phyloP scores from a whole-genome alignment of 2,888 invertebrate species.

The Hyposoter didymator region DNA sequence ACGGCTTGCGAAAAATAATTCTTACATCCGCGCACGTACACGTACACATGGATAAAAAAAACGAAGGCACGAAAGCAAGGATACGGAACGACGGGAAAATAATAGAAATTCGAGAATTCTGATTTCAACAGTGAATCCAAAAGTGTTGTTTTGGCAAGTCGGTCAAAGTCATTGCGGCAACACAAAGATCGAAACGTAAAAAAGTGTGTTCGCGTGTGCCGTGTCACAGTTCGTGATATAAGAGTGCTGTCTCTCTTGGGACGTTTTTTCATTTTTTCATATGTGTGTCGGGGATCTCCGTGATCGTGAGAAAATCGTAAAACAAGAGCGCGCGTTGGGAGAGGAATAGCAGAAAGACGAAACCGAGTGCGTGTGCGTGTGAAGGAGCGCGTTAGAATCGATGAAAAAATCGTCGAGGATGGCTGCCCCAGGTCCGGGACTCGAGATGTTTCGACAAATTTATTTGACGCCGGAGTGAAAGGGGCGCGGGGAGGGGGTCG shows the following conservation, averaged over 20 bases:
- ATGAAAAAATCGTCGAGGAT: slow-evolving; percentile 58
- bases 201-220: slow-evolving; percentile 35
- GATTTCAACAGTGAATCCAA: slow-evolving; percentile 11
- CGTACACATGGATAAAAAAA: neutral
- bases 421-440: slow-evolving; percentile 61
- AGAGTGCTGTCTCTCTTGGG: slow-evolving; percentile 70
- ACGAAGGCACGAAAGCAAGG: neutral
- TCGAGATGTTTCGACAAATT: slow-evolving; percentile 54
- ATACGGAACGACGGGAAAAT: slow-evolving; percentile 5
- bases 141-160: slow-evolving; percentile 26
- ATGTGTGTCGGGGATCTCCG: slow-evolving; percentile 6
- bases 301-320: neutral
- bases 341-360: slow-evolving; percentile 8
- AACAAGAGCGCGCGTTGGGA: neutral
- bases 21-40: slow-evolving; percentile 1
- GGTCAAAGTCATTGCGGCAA: slow-evolving; percentile 3
- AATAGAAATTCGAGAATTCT: slow-evolving; percentile 47
- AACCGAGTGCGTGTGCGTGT: neutral
- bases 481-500: slow-evolving; percentile 25
- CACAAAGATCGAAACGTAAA: slow-evolving; percentile 25
- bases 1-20: neutral
- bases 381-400: slow-evolving; percentile 20
- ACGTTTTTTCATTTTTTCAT: slow-evolving; percentile 45
- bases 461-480: slow-evolving; percentile 70
- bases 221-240: slow-evolving; percentile 57